Conservation (phyloP, 2,888 invertebrate genomes). For the Kuschelorhynchus macadamiae region DNA sequence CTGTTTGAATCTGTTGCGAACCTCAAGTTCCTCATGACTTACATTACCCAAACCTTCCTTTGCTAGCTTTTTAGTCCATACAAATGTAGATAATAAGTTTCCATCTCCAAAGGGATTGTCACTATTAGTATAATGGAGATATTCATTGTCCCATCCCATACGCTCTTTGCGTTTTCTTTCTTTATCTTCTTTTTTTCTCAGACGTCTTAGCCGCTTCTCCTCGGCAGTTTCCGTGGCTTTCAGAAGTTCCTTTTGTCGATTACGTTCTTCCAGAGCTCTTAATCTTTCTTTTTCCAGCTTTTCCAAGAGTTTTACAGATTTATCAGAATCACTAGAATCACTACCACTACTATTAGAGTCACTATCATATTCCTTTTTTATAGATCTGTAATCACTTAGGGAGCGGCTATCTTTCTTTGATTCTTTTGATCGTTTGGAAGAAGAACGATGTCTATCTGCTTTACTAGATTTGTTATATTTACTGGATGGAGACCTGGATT, state of each 20-base stretch:
- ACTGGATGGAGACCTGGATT: slow-evolving; percentile 17
- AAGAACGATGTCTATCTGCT: slow-evolving; percentile 5
- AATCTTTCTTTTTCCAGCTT: slow-evolving; percentile 81
- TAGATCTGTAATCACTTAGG: slow-evolving; percentile 6
- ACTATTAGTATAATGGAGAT: slow-evolving; percentile 96
- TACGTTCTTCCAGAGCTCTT: slow-evolving; percentile 76
- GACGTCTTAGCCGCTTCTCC: slow-evolving; percentile 86
- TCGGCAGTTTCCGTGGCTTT: slow-evolving; percentile 96
- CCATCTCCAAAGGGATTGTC: slow-evolving; percentile 99
- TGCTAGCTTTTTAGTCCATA: slow-evolving; percentile 96
- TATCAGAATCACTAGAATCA: slow-evolving; percentile 46
- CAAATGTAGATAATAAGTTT: slow-evolving; percentile 93
- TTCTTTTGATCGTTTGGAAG: slow-evolving; percentile 15
- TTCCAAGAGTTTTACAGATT: slow-evolving; percentile 71
- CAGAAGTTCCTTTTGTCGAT: slow-evolving; percentile 79
- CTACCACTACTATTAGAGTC: slow-evolving; percentile 33
- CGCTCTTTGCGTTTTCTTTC: slow-evolving; percentile 88
- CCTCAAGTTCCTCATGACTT: slow-evolving; percentile 84
- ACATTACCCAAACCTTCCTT: slow-evolving; percentile 90
- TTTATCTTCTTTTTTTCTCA: slow-evolving; percentile 93
- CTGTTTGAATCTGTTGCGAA: slow-evolving; percentile 87
- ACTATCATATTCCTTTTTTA: slow-evolving; percentile 32
- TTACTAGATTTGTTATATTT: slow-evolving; percentile 9
- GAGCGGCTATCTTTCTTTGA: background rate
- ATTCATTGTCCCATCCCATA: slow-evolving; percentile 98